Percentiles rank a stretch among this genome's conserved stretches.
Conservation (phyloP, 2,797 vertebrate genomes). For the Poecile montanus region DNA sequence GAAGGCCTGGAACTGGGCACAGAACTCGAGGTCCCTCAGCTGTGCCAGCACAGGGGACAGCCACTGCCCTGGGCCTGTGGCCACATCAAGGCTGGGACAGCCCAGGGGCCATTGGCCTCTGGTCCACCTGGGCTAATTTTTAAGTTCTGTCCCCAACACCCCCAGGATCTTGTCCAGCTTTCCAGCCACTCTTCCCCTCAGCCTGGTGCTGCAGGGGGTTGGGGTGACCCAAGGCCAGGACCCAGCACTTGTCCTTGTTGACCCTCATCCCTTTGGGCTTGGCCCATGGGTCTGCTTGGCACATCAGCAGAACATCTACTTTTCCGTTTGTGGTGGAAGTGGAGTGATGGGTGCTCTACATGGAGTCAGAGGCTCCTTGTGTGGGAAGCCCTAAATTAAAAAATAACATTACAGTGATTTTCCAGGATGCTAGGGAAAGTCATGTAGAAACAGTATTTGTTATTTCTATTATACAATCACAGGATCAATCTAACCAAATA, state of each 20-base stretch:
- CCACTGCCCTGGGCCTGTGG: background rate
- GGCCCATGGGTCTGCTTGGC: background rate
- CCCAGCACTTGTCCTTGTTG: background rate
- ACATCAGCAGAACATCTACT: background rate
- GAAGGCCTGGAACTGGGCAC: background rate
- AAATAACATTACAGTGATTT: constrained; percentile 38
- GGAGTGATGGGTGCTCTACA: background rate
- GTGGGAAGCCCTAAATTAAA: constrained; percentile 26
- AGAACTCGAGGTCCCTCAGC: background rate
- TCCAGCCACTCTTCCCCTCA: background rate
- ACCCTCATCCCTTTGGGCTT: background rate
- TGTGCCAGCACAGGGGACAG: background rate
- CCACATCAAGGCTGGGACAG: background rate
- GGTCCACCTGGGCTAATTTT: background rate
- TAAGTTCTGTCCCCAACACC: background rate
- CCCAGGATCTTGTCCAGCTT: background rate
- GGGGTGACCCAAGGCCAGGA: background rate
- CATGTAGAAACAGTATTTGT: constrained; percentile 10
- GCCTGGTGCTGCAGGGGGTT: background rate
- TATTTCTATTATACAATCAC: constrained; percentile 11
- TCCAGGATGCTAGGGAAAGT: constrained; percentile 30
- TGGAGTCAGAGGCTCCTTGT: background rate
- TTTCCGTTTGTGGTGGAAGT: background rate
- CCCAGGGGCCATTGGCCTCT: background rate
- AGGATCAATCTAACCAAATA: constrained; percentile 29